These are phyloP conservation scores for Bradypodion pumilum DNA, from an alignment of 2,797 vertebrate genomes.

Conservation along the genomic window DNA sequence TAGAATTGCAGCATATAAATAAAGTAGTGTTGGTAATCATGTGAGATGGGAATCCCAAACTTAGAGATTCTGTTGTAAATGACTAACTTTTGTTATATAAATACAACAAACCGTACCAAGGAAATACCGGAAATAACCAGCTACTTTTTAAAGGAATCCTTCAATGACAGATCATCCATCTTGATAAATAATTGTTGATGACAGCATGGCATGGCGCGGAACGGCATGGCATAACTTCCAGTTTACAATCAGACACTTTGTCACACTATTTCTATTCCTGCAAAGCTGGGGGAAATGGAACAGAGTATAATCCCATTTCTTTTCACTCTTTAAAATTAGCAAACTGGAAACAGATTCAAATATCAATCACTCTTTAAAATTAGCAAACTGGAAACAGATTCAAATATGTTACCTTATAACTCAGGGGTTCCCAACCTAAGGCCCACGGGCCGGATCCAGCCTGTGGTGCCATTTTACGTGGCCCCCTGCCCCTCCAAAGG, in stretches of 20 bases:
- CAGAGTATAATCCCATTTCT: not conserved
- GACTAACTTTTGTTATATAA: not conserved
- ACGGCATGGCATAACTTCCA: not conserved
- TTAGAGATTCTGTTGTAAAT: not conserved
- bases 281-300: not conserved
- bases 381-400: not conserved
- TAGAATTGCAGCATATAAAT: not conserved
- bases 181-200: not conserved
- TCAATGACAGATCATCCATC: not conserved
- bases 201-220: not conserved
- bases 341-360: not conserved
- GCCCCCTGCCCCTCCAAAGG: no score
- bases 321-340: not conserved
- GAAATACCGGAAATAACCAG: not conserved
- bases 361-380: not conserved
- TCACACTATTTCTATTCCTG: not conserved
- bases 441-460: no score
- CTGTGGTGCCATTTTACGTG: no score
- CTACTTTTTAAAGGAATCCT: not conserved
- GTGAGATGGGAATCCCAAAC: not conserved
- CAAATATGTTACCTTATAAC: not conserved
- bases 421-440: no score
- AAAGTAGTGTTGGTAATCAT: not conserved
- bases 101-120: not conserved
- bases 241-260: not conserved